Conservation (phyloP, 2,888 invertebrate species). For the Platerodrilus igneus region DNA sequence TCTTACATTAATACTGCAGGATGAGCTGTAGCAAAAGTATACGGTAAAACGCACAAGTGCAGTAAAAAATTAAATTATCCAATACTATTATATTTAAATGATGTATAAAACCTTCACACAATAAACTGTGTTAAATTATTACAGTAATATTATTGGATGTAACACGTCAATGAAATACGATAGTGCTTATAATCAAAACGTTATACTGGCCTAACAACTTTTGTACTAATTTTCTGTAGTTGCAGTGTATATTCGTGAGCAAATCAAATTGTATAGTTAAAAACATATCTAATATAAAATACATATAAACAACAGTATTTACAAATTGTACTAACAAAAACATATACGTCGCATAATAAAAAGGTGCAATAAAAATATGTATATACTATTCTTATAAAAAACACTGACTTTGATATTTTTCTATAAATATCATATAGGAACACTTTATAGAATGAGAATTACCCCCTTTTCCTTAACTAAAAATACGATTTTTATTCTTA, state of each 20-base stretch:
- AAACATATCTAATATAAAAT: slow-evolving; percentile 6
- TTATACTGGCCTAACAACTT: slow-evolving; percentile 21
- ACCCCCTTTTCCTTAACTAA: slow-evolving; percentile 8
- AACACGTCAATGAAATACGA: slow-evolving; percentile 16
- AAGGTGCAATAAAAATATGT: not conserved
- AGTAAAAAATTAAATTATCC: not conserved
- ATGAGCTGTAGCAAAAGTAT: slow-evolving; percentile 14
- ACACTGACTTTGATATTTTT: slow-evolving; percentile 6
- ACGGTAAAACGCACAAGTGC: slow-evolving; percentile 16
- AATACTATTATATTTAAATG: not conserved
- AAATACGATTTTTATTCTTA: not conserved
- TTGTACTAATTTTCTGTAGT: slow-evolving; percentile 17
- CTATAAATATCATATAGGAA: slow-evolving; percentile 18
- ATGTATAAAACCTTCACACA: not conserved
- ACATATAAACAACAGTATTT: slow-evolving; percentile 4
- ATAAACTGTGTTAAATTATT: slow-evolving; percentile 3
- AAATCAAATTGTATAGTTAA: too few species aligned
- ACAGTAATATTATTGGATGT: too few species aligned
- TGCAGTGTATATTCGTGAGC: too few species aligned
- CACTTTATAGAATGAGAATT: slow-evolving; percentile 18
- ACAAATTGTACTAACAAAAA: slow-evolving; percentile 8
- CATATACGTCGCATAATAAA: slow-evolving; percentile 9
- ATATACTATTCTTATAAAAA: not conserved
- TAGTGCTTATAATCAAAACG: slow-evolving; percentile 18
- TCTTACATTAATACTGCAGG: slow-evolving; percentile 17